Evolutionary conservation across 2,113 vertebrate genomes (phyloP), one percentile per base, ranked within the genome.

Genomic region (Pachypanchax playfairii): DNA sequence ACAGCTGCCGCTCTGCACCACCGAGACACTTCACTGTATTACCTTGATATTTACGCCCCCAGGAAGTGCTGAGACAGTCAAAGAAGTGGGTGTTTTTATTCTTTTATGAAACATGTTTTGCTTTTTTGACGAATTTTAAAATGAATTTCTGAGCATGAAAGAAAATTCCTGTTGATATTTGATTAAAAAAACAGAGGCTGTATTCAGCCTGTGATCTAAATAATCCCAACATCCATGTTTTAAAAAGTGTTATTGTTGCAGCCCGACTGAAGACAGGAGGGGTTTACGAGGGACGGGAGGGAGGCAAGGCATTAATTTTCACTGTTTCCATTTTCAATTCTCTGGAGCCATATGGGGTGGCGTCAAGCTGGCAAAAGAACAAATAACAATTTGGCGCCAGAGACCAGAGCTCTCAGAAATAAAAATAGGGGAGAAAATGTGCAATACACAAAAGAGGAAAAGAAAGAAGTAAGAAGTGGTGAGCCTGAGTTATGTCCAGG

Each of bases 331-430:
- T 83, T 87, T 81, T 61, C 74, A 51, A 56, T 68, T 75, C 79
- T 76, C 72, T 8, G 41, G 54, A 86, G 78, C 78, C 83, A 66
- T 85, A 79, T 70, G 82, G 88, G 80, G 81, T 55, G 57, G 77
- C 65, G 29, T 80, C 52, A 75, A 83, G 82, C 79, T 79, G 85
- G 71, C 69, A 58, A 64, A 81, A 78, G 70, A 85, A 85, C 78
- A 85, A 89, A 88, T 85, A 88, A 77, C 73, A 83, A 84, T 85
- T 87, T 79, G 79, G 80, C 70, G 67, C 66, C 58, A 72, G 71
- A 49, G 74, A 83, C 54, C 44, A 44, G 66, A 35, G 77, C 57
- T 70, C 65, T 51, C 47, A 68, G 65, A 9, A 22, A 77, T 26
- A 31, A n/a, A 53, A 6, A 33, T 25, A n/a, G 15, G 51, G 15